phyloP scores from a whole-genome alignment of 2,797 vertebrate genomes.

The Cheirogaleus major region DNA sequence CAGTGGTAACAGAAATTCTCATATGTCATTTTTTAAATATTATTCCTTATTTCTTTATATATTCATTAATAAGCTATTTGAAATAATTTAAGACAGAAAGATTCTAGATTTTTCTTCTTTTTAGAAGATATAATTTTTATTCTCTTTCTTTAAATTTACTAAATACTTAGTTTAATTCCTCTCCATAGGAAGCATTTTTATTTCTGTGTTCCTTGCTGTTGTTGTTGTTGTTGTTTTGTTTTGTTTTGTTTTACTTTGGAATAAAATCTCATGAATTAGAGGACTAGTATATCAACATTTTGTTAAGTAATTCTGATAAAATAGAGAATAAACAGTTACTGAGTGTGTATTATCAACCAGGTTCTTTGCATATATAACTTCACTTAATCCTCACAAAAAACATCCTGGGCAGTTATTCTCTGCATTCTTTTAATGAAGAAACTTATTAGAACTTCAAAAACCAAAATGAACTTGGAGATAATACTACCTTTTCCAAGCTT shows the following conservation, averaged over 20 bases:
- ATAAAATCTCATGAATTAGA: background rate
- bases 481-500: background rate
- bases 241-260: background rate
- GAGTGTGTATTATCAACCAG: background rate
- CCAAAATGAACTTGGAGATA: background rate
- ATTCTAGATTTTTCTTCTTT: background rate
- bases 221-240: background rate
- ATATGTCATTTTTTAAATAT: background rate
- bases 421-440: conserved; percentile 9
- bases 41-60: background rate
- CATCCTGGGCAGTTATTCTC: background rate
- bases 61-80: background rate
- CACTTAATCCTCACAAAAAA: background rate
- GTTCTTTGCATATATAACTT: background rate
- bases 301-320: background rate
- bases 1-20: background rate
- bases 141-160: background rate
- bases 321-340: background rate
- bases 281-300: background rate
- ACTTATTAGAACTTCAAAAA: background rate
- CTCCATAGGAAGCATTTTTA: background rate
- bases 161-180: background rate
- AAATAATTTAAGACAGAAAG: background rate
- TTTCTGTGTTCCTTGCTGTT: background rate
- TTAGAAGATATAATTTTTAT: background rate